phyloP scores from a whole-genome alignment of 2,888 invertebrate genomes.

The Priocnemis perturbator region DNA sequence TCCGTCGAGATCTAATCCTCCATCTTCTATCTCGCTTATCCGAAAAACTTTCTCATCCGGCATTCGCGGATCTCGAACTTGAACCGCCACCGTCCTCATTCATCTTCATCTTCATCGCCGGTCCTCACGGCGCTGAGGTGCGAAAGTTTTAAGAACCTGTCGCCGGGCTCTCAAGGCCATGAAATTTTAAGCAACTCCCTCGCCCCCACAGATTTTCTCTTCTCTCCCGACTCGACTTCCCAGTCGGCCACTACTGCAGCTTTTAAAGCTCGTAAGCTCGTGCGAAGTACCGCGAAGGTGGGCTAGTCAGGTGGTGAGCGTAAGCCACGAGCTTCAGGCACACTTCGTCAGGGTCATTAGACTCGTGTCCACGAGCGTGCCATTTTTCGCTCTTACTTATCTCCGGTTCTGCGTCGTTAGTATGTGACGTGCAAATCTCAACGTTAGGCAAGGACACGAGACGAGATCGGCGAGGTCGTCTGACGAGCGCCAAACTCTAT shows the following conservation, averaged over 20 bases:
- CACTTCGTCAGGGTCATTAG: constrained; percentile 4
- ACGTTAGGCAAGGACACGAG: too few relatives aligned
- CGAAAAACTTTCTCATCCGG: too few relatives aligned
- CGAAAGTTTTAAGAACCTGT: constrained; percentile 43
- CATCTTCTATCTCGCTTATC: too few relatives aligned
- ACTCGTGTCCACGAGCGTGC: too few relatives aligned
- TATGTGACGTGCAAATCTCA: too few relatives aligned
- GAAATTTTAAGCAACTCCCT: constrained; percentile 47
- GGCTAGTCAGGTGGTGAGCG: not conserved
- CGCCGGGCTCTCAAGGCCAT: constrained; percentile 42
- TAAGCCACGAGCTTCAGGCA: constrained; percentile 17
- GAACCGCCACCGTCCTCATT: not conserved
- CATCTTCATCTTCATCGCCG: not conserved
- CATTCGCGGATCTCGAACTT: not conserved
- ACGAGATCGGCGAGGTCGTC: too few relatives aligned
- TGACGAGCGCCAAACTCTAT: too few relatives aligned
- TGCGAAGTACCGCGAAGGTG: not conserved
- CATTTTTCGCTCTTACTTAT: too few relatives aligned
- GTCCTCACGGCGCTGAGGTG: not conserved
- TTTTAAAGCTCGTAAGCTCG: constrained; percentile 8
- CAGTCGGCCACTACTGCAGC: not conserved
- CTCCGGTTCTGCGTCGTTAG: too few relatives aligned
- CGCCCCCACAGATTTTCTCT: not conserved
- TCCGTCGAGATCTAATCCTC: too few relatives aligned
- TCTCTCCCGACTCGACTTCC: too few relatives aligned